These are phyloP conservation scores for Lydus trimaculatus DNA, from an alignment of 2,888 invertebrate species.

Conservation along the genomic window DNA sequence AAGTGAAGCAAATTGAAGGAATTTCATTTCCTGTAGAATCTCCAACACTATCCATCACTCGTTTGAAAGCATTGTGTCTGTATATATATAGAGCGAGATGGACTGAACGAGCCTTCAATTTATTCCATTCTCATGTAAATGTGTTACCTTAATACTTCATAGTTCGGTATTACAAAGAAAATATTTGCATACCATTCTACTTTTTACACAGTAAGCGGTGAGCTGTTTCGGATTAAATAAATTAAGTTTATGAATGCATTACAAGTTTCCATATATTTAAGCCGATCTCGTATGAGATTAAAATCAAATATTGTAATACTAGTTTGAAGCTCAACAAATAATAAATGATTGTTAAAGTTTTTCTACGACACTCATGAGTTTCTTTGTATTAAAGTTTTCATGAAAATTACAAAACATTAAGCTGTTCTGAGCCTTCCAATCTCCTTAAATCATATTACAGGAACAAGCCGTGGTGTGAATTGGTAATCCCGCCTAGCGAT, in stretches of 20 bases:
- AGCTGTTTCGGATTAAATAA: slow-evolving; percentile 33
- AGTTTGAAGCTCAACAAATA: neutral
- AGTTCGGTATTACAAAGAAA: slow-evolving; percentile 45
- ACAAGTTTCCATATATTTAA: neutral
- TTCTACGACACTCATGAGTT: no score
- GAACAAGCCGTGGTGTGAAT: slow-evolving; percentile 37
- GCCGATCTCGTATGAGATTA: neutral
- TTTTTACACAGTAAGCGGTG: slow-evolving; percentile 39
- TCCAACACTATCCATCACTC: neutral
- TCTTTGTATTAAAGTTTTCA: neutral
- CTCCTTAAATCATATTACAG: slow-evolving; percentile 40
- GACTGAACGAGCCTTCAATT: slow-evolving; percentile 36
- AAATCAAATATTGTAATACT: neutral
- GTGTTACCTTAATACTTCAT: slow-evolving; percentile 46
- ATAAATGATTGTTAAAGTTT: neutral
- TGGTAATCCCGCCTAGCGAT: slow-evolving; percentile 35
- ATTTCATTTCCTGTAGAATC: neutral
- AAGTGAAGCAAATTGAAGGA: neutral
- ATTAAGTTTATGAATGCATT: slow-evolving; percentile 13
- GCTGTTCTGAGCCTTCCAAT: slow-evolving; percentile 39
- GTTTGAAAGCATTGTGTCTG: neutral
- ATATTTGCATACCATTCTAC: slow-evolving; percentile 46
- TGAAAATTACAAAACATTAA: slow-evolving; percentile 40
- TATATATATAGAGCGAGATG: neutral
- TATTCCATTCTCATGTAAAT: slow-evolving; percentile 55